phyloP scores from a whole-genome alignment of 2,113 vertebrate genomes.

The Struthidea cinerea region DNA sequence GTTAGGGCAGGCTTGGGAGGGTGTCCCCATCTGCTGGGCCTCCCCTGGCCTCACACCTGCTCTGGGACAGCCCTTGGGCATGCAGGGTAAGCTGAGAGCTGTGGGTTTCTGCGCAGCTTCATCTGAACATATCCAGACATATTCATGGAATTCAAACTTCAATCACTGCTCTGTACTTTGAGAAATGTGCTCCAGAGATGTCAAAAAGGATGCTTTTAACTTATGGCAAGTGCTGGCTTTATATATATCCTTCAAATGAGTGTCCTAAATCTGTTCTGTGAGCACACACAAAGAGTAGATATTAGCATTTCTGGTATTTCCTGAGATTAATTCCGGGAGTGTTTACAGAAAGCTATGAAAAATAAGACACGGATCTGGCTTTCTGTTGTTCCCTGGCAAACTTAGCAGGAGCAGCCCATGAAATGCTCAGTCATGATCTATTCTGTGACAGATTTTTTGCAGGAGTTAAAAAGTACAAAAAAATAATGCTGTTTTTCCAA shows the following conservation, averaged over 20 bases:
- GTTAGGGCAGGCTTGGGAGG: not conserved
- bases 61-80: not conserved
- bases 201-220: not conserved
- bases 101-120: not conserved
- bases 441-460: not conserved
- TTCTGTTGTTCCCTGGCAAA: not conserved
- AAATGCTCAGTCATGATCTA: not conserved
- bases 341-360: not conserved
- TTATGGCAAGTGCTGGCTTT: not conserved
- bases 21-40: rapidly evolving
- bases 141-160: not conserved
- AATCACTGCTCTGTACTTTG: not conserved
- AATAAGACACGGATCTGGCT: not conserved
- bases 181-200: not conserved
- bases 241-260: not conserved
- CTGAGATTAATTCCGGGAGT: not conserved
- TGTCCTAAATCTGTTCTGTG: conserved; percentile 1
- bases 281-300: not conserved
- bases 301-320: conserved; percentile 6
- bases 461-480: not conserved
- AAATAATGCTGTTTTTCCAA: not conserved
- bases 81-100: not conserved
- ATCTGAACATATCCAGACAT: not conserved
- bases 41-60: not conserved
- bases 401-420: not conserved